These are phyloP conservation scores for Nyleta sp. DNA, from an alignment of 2,888 invertebrate genomes.

Conservation along the genomic window DNA sequence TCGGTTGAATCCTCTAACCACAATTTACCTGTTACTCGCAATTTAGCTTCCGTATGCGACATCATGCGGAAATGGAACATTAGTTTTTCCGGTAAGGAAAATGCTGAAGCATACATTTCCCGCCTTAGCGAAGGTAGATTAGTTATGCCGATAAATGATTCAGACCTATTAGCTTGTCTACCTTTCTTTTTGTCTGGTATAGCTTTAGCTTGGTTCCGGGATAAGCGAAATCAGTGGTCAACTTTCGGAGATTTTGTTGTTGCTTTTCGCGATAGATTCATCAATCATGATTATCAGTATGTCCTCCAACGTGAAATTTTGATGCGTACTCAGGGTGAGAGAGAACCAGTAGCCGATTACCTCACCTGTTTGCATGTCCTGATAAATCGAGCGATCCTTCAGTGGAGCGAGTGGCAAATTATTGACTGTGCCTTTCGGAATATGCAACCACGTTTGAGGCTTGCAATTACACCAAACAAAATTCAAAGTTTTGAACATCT, in stretches of 20 bases:
- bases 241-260: not conserved
- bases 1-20: no score
- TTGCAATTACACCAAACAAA: no score
- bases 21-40: no score
- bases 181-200: conserved; percentile 8
- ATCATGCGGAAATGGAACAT: not conserved
- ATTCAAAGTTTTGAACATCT: not conserved
- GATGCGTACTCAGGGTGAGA: conserved; percentile 2
- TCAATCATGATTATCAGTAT: not conserved
- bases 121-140: not conserved
- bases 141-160: not conserved
- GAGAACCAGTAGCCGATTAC: conserved; percentile 2
- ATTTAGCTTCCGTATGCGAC: not conserved
- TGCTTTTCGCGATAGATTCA: not conserved
- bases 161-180: not conserved
- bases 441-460: no score
- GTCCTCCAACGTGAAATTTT: not conserved
- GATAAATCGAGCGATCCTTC: not conserved
- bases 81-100: not conserved
- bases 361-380: not conserved
- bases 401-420: not conserved
- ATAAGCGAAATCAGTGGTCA: not conserved
- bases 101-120: not conserved
- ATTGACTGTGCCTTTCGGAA: not conserved
- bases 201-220: not conserved